Evolutionary conservation across 2,797 vertebrate genomes (phyloP).

Genomic region (Thalassophryne amazonica): DNA sequence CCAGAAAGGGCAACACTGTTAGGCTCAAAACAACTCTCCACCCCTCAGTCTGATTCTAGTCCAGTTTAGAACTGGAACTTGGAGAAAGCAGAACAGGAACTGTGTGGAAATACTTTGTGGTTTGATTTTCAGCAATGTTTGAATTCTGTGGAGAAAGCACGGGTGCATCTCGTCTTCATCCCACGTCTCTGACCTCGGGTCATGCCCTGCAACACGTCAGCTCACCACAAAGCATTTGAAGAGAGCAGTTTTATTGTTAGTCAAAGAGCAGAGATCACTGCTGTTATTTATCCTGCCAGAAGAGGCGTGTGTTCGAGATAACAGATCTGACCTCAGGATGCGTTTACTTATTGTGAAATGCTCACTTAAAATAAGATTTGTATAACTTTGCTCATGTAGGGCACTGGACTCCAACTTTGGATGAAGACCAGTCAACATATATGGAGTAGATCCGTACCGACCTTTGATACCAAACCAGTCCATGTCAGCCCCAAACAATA

Average conservation of each 20-base stretch:
- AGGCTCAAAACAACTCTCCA: neutral
- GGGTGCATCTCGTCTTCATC: slow-evolving; percentile 68
- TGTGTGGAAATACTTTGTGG: too few species aligned
- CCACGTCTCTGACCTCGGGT: slow-evolving; percentile 65
- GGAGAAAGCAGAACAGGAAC: too few species aligned
- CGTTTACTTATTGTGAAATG: slow-evolving; percentile 1
- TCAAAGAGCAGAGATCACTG: slow-evolving; percentile 29
- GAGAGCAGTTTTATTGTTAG: slow-evolving; percentile 49
- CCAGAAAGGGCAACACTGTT: too few species aligned
- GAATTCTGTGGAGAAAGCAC: slow-evolving; percentile 53
- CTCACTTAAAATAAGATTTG: neutral
- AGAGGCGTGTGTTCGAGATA: slow-evolving; percentile 32
- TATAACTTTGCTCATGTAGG: neutral
- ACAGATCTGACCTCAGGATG: slow-evolving; percentile 6
- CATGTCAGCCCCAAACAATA: slow-evolving; percentile 2
- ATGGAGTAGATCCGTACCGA: slow-evolving; percentile 16
- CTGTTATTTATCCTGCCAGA: slow-evolving; percentile 33
- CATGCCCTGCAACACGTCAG: slow-evolving; percentile 69
- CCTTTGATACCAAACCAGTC: slow-evolving; percentile 11
- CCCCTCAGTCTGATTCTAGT: neutral
- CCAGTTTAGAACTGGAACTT: too few species aligned
- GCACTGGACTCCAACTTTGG: neutral
- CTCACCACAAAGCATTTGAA: slow-evolving; percentile 62
- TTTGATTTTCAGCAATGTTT: slow-evolving; percentile 37
- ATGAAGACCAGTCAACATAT: neutral